Percentiles rank a stretch among this genome's conserved stretches.
Evolutionary conservation across 1,140 invertebrate genomes (phyloP).

Genomic region (Cryptotermes secundus): DNA sequence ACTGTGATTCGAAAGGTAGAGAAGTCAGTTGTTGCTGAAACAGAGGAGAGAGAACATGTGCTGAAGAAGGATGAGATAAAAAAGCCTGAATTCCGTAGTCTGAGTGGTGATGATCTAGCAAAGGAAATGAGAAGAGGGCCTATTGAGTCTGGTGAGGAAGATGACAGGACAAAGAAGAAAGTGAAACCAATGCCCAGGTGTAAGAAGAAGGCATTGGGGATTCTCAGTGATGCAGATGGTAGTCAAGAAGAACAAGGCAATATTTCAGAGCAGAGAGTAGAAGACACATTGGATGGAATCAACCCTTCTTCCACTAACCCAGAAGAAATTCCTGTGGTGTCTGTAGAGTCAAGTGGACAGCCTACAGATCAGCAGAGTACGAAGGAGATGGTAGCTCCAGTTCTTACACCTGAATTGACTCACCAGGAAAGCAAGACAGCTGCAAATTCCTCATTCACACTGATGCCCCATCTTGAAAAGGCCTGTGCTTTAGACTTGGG

Average conservation of each 20-base stretch:
- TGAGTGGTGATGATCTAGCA: not conserved
- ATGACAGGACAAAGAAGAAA: constrained; percentile 32
- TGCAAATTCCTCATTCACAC: constrained; percentile 17
- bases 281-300: not conserved
- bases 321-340: not conserved
- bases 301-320: not conserved
- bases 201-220: constrained; percentile 35
- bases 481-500: constrained; percentile 20
- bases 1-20: constrained; percentile 33
- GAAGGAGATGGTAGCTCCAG: not conserved
- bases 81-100: not conserved
- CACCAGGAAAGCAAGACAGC: constrained; percentile 25
- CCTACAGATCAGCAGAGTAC: not conserved
- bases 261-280: not conserved
- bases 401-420: constrained; percentile 38
- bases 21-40: not conserved
- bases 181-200: constrained; percentile 31
- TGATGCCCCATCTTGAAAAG: constrained; percentile 24
- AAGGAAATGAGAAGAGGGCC: constrained; percentile 1
- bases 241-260: not conserved
- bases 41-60: not conserved
- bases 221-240: constrained; percentile 29
- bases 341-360: not conserved
- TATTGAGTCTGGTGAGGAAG: constrained; percentile 12
- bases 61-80: not conserved